Evolutionary conservation across 2,797 vertebrate species (phyloP).

Genomic region (Xiphophorus birchmanni): DNA sequence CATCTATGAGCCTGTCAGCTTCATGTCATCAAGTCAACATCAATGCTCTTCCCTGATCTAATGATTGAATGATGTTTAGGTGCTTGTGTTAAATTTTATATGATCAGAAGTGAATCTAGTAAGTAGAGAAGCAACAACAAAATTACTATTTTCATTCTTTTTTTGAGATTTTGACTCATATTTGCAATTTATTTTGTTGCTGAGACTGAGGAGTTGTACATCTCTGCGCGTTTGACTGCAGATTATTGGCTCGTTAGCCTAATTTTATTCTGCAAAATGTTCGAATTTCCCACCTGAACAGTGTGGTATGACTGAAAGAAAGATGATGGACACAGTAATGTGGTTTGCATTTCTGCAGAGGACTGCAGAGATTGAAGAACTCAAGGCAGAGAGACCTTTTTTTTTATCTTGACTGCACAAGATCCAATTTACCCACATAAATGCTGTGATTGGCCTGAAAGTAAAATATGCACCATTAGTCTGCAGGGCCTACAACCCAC

Average conservation of each 20-base stretch:
- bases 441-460: not conserved
- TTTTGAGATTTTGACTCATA: not conserved
- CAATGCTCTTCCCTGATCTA: constrained; percentile 24
- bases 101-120: not conserved
- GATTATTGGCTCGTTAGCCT: not conserved
- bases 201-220: not conserved
- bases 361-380: not conserved
- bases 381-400: not conserved
- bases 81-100: constrained; percentile 9
- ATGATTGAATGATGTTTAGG: constrained; percentile 4
- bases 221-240: not conserved
- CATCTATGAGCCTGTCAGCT: constrained; percentile 48
- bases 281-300: not conserved
- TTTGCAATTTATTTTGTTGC: not conserved
- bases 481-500: not conserved
- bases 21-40: constrained; percentile 27
- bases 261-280: not conserved
- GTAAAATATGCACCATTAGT: not conserved
- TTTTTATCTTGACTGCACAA: not conserved
- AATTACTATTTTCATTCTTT: not conserved
- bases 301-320: not conserved
- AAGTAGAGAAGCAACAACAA: not conserved
- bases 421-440: not conserved
- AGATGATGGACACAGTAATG: not conserved
- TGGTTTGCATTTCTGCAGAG: not conserved